A percentile compares a stretch with the other conserved stretches of the same genome.
These are phyloP conservation scores for Chaetodon trifasciatus DNA, from an alignment of 2,797 vertebrate genomes.

Conservation along the genomic window DNA sequence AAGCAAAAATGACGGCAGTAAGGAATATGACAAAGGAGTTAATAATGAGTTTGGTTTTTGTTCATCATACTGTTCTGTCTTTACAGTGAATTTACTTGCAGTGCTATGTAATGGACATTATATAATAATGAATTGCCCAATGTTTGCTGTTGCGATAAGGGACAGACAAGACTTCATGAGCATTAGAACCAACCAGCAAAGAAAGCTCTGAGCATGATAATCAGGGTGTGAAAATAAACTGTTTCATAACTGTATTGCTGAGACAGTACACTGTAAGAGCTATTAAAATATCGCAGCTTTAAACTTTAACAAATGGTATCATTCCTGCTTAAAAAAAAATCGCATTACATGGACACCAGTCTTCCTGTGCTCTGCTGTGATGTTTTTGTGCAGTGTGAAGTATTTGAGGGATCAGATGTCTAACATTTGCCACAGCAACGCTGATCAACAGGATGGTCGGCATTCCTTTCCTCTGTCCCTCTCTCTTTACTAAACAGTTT, in stretches of 20 bases:
- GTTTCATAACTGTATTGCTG: background rate
- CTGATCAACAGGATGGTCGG: constrained; percentile 46
- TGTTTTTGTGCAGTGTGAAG: constrained; percentile 45
- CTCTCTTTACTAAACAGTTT: constrained; percentile 46
- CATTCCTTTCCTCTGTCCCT: constrained; percentile 60
- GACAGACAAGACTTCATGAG: background rate
- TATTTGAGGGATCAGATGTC: constrained; percentile 29
- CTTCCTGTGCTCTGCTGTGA: background rate
- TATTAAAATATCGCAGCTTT: background rate
- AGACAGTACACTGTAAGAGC: background rate
- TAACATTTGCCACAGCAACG: constrained; percentile 49
- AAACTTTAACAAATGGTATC: background rate
- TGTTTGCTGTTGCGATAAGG: background rate
- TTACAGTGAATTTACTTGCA: constrained; percentile 2
- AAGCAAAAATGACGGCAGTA: background rate
- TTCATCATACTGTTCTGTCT: background rate
- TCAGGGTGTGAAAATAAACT: background rate
- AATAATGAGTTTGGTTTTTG: background rate
- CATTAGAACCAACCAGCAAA: background rate
- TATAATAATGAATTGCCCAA: constrained; percentile 4
- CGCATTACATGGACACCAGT: background rate
- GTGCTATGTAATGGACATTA: background rate
- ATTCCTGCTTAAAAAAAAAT: background rate
- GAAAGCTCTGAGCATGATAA: background rate
- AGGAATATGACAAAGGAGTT: background rate